Percentiles rank a stretch among this genome's conserved stretches.
Conservation (phyloP, 1,140 invertebrate species). For the Chironomus tepperi region DNA sequence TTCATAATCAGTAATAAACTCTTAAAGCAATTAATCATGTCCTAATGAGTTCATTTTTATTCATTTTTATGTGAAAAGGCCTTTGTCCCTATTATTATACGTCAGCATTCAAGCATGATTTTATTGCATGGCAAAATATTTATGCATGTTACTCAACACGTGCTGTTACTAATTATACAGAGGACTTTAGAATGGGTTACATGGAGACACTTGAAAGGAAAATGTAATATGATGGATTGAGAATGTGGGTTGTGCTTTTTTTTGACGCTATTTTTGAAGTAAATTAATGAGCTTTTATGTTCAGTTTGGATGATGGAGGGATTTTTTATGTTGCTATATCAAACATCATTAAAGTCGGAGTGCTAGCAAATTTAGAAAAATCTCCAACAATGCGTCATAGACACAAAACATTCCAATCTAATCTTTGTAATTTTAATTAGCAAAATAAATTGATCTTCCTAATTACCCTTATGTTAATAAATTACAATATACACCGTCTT, state of each 20-base stretch:
- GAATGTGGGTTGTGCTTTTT: too few species aligned
- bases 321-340: too few species aligned
- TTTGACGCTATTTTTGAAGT: too few species aligned
- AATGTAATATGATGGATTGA: neutral
- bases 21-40: neutral
- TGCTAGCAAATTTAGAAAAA: too few species aligned
- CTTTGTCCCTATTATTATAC: constrained; percentile 38
- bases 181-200: constrained; percentile 27
- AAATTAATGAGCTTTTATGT: too few species aligned
- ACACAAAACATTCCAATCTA: neutral
- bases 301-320: too few species aligned
- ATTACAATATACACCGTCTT: neutral
- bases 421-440: neutral
- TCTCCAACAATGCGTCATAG: too few species aligned
- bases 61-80: neutral
- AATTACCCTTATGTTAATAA: neutral
- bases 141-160: neutral
- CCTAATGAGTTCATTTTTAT: too few species aligned
- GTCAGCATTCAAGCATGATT: constrained; percentile 36
- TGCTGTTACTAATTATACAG: constrained; percentile 20
- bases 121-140: constrained; percentile 31
- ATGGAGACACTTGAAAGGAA: constrained; percentile 23
- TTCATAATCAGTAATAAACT: neutral
- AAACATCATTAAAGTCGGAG: too few species aligned
- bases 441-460: neutral